Evolutionary conservation across 2,888 invertebrate species (phyloP).

Genomic region (Aspidiotus destructor): DNA sequence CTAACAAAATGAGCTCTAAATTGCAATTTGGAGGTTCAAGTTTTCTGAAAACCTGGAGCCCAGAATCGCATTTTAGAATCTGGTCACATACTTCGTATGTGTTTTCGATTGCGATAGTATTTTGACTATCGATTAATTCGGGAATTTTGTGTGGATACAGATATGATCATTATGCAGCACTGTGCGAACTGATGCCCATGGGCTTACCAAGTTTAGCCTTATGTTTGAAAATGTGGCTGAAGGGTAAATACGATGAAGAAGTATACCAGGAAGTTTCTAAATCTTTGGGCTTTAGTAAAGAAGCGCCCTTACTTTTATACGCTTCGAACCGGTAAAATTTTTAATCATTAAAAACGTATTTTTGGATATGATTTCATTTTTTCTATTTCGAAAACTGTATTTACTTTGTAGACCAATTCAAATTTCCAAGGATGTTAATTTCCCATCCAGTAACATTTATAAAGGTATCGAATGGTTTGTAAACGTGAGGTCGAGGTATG

Average conservation of each 20-base stretch:
- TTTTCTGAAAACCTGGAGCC: too few species aligned
- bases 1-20: too few species aligned
- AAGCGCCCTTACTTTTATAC: conserved; percentile 38
- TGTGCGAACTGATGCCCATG: conserved; percentile 58
- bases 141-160: conserved; percentile 41
- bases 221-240: conserved; percentile 51
- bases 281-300: conserved; percentile 40
- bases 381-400: conserved; percentile 9
- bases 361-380: background rate
- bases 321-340: conserved; percentile 12
- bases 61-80: too few species aligned
- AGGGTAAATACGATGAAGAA: conserved; percentile 45
- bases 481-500: conserved; percentile 46
- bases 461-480: conserved; percentile 48
- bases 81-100: too few species aligned
- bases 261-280: conserved; percentile 43
- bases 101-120: too few species aligned
- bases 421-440: conserved; percentile 43
- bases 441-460: conserved; percentile 45
- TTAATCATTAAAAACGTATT: background rate
- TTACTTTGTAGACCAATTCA: conserved; percentile 42
- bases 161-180: conserved; percentile 62
- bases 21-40: too few species aligned
- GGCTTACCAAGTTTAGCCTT: conserved; percentile 53
- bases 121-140: too few species aligned